Conservation (phyloP, 2,888 invertebrate species). For the Octonoba sinensis region DNA sequence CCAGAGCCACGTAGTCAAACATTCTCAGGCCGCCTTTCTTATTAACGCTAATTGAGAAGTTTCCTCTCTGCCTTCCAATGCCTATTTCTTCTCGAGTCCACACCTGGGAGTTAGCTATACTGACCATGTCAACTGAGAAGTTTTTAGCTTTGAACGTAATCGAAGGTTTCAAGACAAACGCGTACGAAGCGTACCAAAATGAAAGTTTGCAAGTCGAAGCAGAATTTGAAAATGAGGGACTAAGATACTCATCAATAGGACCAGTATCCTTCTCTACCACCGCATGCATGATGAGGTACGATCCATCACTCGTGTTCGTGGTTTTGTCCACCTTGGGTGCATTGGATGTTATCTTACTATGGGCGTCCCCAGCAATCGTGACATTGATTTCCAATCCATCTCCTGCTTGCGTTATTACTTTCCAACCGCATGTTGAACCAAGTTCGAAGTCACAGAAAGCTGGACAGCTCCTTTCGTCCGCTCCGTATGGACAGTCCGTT, state of each 20-base stretch:
- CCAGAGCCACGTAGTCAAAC: constrained; percentile 45
- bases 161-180: neutral
- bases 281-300: constrained; percentile 45
- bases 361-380: constrained; percentile 25
- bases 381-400: constrained; percentile 53
- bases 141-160: constrained; percentile 16
- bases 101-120: neutral
- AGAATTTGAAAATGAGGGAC: constrained; percentile 37
- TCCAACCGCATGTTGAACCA: constrained; percentile 55
- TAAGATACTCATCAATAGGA: constrained; percentile 22
- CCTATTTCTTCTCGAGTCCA: constrained; percentile 50
- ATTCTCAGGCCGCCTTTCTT: constrained; percentile 3
- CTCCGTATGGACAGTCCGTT: constrained; percentile 54
- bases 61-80: constrained; percentile 35
- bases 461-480: constrained; percentile 65
- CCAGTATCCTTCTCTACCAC: constrained; percentile 13
- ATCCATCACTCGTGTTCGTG: constrained; percentile 44
- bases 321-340: constrained; percentile 51
- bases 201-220: constrained; percentile 49
- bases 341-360: constrained; percentile 2
- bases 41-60: constrained; percentile 37
- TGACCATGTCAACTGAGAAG: neutral
- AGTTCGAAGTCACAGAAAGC: constrained; percentile 59
- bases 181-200: constrained; percentile 35
- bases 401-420: neutral